phyloP scores from a whole-genome alignment of 2,888 invertebrate species.

The Leptura quadrifasciata region DNA sequence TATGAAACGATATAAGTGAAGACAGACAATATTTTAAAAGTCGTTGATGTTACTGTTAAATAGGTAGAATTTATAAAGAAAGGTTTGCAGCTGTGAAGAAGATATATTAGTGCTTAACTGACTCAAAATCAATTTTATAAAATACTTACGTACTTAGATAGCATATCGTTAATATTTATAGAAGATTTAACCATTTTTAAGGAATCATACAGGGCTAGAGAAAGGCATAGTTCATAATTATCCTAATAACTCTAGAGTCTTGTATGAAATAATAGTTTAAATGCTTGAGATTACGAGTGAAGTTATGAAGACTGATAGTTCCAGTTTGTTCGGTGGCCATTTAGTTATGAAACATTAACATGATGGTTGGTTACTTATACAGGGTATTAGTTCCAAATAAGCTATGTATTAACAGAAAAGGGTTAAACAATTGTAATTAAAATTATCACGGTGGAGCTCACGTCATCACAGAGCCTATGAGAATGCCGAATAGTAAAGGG shows the following conservation, averaged over 20 bases:
- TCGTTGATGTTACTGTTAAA: conserved; percentile 16
- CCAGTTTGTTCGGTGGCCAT: too few relatives aligned
- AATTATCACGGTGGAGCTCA: too few relatives aligned
- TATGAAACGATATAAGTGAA: not conserved
- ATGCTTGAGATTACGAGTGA: not conserved
- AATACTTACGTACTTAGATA: conserved; percentile 26
- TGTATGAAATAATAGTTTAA: not conserved
- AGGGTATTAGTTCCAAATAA: too few relatives aligned
- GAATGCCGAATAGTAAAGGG: too few relatives aligned
- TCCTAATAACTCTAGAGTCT: not conserved
- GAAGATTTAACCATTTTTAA: not conserved
- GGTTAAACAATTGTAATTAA: too few relatives aligned
- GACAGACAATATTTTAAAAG: not conserved
- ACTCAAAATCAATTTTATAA: conserved; percentile 16
- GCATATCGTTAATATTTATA: conserved; percentile 32
- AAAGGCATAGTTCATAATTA: not conserved
- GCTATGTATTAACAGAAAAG: too few relatives aligned
- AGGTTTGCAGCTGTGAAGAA: not conserved
- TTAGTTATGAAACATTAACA: too few relatives aligned
- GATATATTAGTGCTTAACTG: conserved; percentile 14
- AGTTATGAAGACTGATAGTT: too few relatives aligned
- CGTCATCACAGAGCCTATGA: too few relatives aligned
- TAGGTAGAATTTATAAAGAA: conserved; percentile 1
- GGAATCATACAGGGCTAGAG: not conserved
- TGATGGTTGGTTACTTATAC: too few relatives aligned